These are phyloP conservation scores for Sapayoa aenigma DNA, from an alignment of 2,113 vertebrate genomes.

Conservation along the genomic window DNA sequence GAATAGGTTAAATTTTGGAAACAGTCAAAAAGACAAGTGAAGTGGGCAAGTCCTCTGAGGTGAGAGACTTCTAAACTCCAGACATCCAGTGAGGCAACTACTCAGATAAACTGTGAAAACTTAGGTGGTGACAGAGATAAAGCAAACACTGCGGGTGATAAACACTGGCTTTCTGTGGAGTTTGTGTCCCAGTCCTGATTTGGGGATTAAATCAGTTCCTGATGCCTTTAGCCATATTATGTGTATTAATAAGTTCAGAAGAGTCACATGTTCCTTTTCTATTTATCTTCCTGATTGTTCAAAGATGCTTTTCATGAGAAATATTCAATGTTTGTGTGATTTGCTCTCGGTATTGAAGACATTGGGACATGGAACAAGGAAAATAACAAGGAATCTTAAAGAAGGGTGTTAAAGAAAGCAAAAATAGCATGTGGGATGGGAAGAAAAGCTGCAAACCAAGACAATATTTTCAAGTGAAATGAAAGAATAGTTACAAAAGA, in stretches of 20 bases:
- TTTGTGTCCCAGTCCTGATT: neutral
- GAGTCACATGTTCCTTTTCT: neutral
- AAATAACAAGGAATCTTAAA: neutral
- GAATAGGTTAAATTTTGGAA: neutral
- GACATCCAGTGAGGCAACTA: neutral
- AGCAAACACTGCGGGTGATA: neutral
- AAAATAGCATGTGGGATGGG: neutral
- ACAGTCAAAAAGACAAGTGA: no score
- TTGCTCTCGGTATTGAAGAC: neutral
- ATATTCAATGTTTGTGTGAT: neutral
- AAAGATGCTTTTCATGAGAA: neutral
- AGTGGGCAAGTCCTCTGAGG: neutral
- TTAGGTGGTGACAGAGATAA: neutral
- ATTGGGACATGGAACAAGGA: neutral
- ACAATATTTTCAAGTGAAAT: neutral
- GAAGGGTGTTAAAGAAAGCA: neutral
- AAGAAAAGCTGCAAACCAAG: neutral
- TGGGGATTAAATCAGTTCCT: neutral
- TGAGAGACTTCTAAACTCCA: neutral
- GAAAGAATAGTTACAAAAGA: neutral
- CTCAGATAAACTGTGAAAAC: neutral
- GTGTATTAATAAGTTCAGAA: neutral
- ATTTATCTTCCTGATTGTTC: neutral
- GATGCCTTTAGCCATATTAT: neutral
- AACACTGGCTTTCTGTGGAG: neutral